Conservation (phyloP, 2,113 vertebrate species). For the Limanda limanda region DNA sequence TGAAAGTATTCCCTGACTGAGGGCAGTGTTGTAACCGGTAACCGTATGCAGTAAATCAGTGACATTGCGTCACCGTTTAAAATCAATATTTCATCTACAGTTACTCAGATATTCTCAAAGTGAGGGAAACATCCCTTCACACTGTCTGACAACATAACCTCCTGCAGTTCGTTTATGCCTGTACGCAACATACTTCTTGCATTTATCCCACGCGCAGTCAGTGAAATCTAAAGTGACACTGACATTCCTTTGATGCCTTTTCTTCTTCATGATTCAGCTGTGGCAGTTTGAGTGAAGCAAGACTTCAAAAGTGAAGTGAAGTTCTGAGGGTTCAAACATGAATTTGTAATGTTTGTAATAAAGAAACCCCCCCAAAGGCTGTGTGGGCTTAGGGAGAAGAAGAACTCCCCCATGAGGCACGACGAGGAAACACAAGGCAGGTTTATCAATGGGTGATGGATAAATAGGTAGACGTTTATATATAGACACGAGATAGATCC, state of each 20-base stretch:
- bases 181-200: no score
- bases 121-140: no score
- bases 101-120: neutral
- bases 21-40: neutral
- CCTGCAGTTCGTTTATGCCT: no score
- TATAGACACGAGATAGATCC: no score
- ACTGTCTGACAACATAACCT: no score
- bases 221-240: no score
- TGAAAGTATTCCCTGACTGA: neutral
- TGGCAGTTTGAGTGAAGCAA: conserved; percentile 7
- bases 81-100: neutral
- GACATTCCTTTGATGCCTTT: neutral
- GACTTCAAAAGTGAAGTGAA: conserved; percentile 11
- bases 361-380: neutral
- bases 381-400: neutral
- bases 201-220: no score
- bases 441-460: neutral
- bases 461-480: neutral
- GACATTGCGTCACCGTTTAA: neutral
- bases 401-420: neutral
- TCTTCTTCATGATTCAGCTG: neutral
- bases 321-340: neutral
- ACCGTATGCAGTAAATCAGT: neutral
- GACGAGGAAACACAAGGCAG: neutral
- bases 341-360: neutral